Evolutionary conservation across 1,140 invertebrate genomes (phyloP), one percentile per base, ranked within the genome.

Genomic region (Archegozetes longisetosus): DNA sequence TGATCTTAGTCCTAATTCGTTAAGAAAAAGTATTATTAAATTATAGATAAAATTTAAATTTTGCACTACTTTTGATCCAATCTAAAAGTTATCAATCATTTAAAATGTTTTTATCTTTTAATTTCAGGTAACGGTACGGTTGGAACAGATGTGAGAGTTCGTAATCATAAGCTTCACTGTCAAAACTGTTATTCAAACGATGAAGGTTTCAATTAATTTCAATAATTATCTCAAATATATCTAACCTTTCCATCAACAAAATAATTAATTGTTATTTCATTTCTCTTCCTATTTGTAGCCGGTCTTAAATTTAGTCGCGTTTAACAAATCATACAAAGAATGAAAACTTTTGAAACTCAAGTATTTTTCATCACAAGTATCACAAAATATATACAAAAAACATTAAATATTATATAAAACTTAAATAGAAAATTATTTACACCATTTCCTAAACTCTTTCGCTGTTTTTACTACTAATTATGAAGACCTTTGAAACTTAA

Each of bases 101-200:
- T 22, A n/a, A n/a, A n/a, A n/a, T n/a, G n/a, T 32, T 57, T 14
- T 49, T 13, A 49, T 58, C 50, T 58, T n/a, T 24, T 32, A 32
- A 27, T 29, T 40, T 14, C 24, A 63, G 62, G 62, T 56, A 88
- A 91, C 72, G 92, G 92, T 50, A 75, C 83, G 53, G 83, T 86
- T 69, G 92, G 92, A 58, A 90, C 92, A 9, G 92, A 97, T 75
- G 92, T 97, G 24, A 80, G 92, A 65, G 91, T 98, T 60, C 79
- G 90, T 60, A 88, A 85, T 70, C 82, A 85, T 69, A 88, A 91
- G 69, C 79, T 96, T 58, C 92, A 97, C 76, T 97, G 92, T 77
- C 86, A 90, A 72, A 90, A 93, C 76, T 98, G 92, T 76, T 95
- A 94, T 78, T 94, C 88, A 67, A 91, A 88, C 74, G 89, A 93